Percentiles rank a stretch among this genome's conserved stretches.
These are phyloP conservation scores for Apostichopus leukothele DNA, from an alignment of 53 echinoderm and acorn worm genomes.

Conservation along the genomic window DNA sequence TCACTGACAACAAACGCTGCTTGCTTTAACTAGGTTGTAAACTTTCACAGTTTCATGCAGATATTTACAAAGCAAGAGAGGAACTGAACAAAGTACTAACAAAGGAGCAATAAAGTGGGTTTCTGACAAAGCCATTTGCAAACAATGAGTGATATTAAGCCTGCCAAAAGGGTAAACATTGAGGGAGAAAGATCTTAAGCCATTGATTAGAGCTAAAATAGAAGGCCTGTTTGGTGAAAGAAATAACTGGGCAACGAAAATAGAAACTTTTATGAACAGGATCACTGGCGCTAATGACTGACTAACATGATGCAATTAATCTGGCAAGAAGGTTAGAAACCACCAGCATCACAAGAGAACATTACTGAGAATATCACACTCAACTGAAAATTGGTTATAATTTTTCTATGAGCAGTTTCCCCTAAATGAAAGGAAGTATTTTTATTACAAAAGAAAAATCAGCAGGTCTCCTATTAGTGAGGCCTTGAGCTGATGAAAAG, in stretches of 20 bases:
- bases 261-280: neutral
- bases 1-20: neutral
- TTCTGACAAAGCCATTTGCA: constrained; percentile 29
- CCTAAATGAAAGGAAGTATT: neutral
- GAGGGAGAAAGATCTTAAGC: constrained; percentile 38
- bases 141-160: constrained; percentile 38
- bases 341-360: neutral
- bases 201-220: constrained; percentile 9
- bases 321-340: neutral
- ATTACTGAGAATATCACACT: constrained; percentile 13
- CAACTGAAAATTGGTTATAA: neutral
- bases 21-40: constrained; percentile 25
- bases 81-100: constrained; percentile 2
- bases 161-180: constrained; percentile 23
- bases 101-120: neutral
- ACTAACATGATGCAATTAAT: constrained; percentile 43
- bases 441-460: constrained; percentile 24
- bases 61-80: constrained; percentile 21
- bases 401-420: neutral
- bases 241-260: neutral
- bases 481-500: constrained; percentile 34
- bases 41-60: constrained; percentile 22
- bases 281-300: neutral
- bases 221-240: neutral
- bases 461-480: constrained; percentile 30